Percentiles rank a stretch among this genome's conserved stretches.
Evolutionary conservation across 2,113 vertebrate genomes (phyloP).

Genomic region (Colinus virginianus): DNA sequence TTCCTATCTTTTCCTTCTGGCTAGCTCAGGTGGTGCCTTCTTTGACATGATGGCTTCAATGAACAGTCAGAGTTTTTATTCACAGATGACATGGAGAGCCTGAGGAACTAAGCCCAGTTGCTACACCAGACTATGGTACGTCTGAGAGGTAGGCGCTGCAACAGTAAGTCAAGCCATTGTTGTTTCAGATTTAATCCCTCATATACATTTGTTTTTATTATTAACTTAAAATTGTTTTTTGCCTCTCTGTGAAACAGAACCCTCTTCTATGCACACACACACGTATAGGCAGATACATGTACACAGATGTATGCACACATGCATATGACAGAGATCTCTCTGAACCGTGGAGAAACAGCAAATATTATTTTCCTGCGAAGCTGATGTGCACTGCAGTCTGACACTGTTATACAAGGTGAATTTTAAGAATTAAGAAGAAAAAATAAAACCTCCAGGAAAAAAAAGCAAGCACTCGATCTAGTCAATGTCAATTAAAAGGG

Average conservation of each 20-base stretch:
- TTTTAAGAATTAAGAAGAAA: constrained; percentile 64
- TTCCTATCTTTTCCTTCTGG: neutral
- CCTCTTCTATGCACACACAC: neutral
- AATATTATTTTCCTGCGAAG: neutral
- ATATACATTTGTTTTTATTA: neutral
- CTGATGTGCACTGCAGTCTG: constrained; percentile 1
- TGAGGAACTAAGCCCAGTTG: neutral
- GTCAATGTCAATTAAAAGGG: constrained; percentile 81
- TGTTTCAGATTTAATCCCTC: neutral
- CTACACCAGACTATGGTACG: neutral
- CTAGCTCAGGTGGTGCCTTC: neutral
- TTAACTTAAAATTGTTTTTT: neutral
- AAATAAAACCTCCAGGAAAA: constrained; percentile 38
- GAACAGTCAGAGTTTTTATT: neutral
- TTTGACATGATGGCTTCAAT: neutral
- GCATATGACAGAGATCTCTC: neutral
- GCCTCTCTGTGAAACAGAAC: neutral
- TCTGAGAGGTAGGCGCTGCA: neutral
- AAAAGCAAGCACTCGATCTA: constrained; percentile 37
- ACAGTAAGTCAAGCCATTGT: neutral
- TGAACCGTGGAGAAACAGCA: neutral
- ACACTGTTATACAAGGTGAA: constrained; percentile 1
- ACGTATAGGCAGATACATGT: neutral
- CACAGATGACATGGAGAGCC: neutral
- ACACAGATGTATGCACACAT: accelerated